Percentiles rank a stretch among this genome's conserved stretches.
These are phyloP conservation scores for Drosophila neocordata DNA, from an alignment of 1,140 invertebrate genomes.

Conservation along the genomic window DNA sequence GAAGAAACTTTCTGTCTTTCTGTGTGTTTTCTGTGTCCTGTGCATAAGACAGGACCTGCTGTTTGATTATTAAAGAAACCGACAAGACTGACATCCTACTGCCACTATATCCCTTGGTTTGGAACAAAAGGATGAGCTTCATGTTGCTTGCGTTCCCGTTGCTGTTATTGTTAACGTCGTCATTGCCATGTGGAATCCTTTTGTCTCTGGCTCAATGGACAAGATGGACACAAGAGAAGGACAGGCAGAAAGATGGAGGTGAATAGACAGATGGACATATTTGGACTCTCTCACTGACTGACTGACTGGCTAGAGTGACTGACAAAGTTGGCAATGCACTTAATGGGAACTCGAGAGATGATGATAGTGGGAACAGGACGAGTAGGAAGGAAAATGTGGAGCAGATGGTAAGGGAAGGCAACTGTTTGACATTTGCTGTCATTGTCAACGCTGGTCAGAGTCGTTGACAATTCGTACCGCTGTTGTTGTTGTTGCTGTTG, in stretches of 20 bases:
- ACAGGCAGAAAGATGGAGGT: slow-evolving; percentile 18
- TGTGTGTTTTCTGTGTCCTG: background rate
- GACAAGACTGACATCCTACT: slow-evolving; percentile 1
- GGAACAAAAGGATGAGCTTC: background rate
- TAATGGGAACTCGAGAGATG: slow-evolving; percentile 16
- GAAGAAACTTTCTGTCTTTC: background rate
- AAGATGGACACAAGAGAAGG: slow-evolving; percentile 40
- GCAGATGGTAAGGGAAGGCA: slow-evolving; percentile 6
- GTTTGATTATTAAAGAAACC: slow-evolving; percentile 15
- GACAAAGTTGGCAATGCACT: slow-evolving; percentile 40
- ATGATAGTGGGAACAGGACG: background rate
- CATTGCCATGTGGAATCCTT: slow-evolving; percentile 47
- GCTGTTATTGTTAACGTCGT: background rate
- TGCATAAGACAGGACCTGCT: background rate
- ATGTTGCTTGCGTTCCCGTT: background rate
- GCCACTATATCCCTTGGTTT: background rate
- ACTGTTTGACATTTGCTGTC: slow-evolving; percentile 77
- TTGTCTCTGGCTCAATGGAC: slow-evolving; percentile 54
- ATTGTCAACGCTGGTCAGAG: slow-evolving; percentile 52
- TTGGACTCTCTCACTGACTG: slow-evolving; percentile 15
- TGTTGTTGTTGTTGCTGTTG: slow-evolving; percentile 27
- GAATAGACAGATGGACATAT: slow-evolving; percentile 54
- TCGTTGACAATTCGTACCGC: slow-evolving; percentile 46
- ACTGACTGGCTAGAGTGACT: slow-evolving; percentile 40
- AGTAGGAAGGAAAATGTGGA: background rate